Evolutionary conservation across 2,888 invertebrate species (phyloP).

Genomic region (Drosophila dives): DNA sequence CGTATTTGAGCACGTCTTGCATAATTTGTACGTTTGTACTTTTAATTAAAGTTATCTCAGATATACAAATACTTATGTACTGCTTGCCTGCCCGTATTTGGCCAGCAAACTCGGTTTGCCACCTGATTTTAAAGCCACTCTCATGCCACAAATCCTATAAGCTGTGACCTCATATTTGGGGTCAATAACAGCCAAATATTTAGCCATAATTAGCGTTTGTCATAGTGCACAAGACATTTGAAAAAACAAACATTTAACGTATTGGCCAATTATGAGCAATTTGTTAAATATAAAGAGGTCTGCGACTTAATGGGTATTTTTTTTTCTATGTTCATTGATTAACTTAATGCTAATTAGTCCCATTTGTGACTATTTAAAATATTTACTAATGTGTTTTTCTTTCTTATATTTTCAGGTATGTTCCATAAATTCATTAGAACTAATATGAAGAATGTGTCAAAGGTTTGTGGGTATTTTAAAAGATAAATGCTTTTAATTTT

Average conservation of each 20-base stretch:
- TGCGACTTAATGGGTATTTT: slow-evolving; percentile 14
- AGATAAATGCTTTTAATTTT: neutral
- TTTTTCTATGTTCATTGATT: slow-evolving; percentile 6
- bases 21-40: slow-evolving; percentile 76
- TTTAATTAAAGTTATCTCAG: slow-evolving; percentile 76
- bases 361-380: slow-evolving; percentile 17
- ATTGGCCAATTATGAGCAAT: slow-evolving; percentile 59
- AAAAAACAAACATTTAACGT: slow-evolving; percentile 55
- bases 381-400: slow-evolving; percentile 56
- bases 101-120: slow-evolving; percentile 34
- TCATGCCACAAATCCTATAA: slow-evolving; percentile 8
- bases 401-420: slow-evolving; percentile 52
- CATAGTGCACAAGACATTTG: slow-evolving; percentile 14
- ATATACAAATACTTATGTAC: slow-evolving; percentile 33
- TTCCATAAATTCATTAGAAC: slow-evolving; percentile 16
- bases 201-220: slow-evolving; percentile 36
- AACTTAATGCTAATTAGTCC: slow-evolving; percentile 14
- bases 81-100: slow-evolving; percentile 61
- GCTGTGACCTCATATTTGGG: slow-evolving; percentile 17
- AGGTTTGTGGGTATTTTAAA: neutral
- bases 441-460: neutral
- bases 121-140: slow-evolving; percentile 29
- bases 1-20: slow-evolving; percentile 79
- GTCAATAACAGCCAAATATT: slow-evolving; percentile 32
- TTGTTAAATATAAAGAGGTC: slow-evolving; percentile 18